Evolutionary conservation across 2,888 invertebrate genomes (phyloP).

Genomic region (Tortrix viridana): DNA sequence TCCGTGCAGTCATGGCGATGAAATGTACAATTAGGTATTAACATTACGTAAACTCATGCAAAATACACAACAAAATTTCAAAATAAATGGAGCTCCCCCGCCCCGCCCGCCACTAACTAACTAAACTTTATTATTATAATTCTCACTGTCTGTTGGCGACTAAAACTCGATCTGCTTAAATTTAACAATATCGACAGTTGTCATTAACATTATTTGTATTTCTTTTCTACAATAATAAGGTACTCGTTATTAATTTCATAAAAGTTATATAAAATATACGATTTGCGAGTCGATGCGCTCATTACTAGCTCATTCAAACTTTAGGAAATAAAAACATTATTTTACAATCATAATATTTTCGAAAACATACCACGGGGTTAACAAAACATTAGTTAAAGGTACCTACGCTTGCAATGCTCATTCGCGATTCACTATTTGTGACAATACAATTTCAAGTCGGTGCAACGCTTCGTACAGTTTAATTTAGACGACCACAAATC

Average conservation of each 20-base stretch:
- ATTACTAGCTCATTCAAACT: slow-evolving; percentile 11
- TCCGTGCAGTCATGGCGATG: slow-evolving; percentile 60
- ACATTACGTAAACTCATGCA: slow-evolving; percentile 70
- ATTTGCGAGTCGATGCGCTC: slow-evolving; percentile 29
- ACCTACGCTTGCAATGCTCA: too few species aligned
- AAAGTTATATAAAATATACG: slow-evolving; percentile 16
- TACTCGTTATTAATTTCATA: slow-evolving; percentile 34
- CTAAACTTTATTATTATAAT: slow-evolving; percentile 34
- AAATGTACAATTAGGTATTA: slow-evolving; percentile 47
- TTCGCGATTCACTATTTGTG: neutral
- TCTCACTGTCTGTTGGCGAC: slow-evolving; percentile 42
- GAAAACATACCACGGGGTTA: neutral
- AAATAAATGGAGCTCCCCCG: slow-evolving; percentile 40
- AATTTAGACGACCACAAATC: slow-evolving; percentile 46
- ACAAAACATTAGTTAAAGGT: neutral
- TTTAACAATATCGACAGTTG: slow-evolving; percentile 65
- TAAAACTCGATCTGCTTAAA: slow-evolving; percentile 53
- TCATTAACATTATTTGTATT: slow-evolving; percentile 46
- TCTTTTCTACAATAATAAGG: slow-evolving; percentile 34
- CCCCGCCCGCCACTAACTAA: slow-evolving; percentile 19
- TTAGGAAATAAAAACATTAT: too few species aligned
- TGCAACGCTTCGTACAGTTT: neutral
- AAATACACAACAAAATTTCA: slow-evolving; percentile 61
- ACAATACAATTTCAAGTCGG: slow-evolving; percentile 4
- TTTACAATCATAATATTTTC: neutral